A percentile compares a stretch with the other conserved stretches of the same genome.
Evolutionary conservation across 2,888 invertebrate genomes (phyloP).

Genomic region (Hypselothyrea guttata): DNA sequence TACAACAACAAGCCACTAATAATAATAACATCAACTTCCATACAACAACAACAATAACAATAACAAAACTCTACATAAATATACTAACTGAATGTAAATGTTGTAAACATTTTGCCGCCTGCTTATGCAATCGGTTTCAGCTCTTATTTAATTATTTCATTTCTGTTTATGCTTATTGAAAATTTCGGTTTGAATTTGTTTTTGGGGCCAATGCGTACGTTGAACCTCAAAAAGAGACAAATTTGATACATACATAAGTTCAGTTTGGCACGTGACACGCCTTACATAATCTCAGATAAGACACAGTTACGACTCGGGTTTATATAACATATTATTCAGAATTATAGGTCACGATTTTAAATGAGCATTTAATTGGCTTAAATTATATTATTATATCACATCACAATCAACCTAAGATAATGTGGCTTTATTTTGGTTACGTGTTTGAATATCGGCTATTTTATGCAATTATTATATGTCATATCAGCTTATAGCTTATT

Average conservation of each 20-base stretch:
- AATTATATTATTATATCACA: too few relatives aligned
- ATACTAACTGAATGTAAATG: conserved; percentile 46
- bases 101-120: conserved; percentile 22
- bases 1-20: conserved; percentile 15
- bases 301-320: too few relatives aligned
- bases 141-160: conserved; percentile 43
- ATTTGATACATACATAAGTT: background rate
- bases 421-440: too few relatives aligned
- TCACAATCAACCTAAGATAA: too few relatives aligned
- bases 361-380: too few relatives aligned
- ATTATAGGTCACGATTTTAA: background rate
- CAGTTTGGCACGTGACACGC: conserved; percentile 11
- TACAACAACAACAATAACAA: conserved; percentile 9
- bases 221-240: conserved; percentile 29
- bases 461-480: too few relatives aligned
- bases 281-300: conserved; percentile 12
- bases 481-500: too few relatives aligned
- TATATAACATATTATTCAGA: background rate
- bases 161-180: conserved; percentile 14
- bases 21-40: conserved; percentile 18
- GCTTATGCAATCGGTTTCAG: conserved; percentile 36
- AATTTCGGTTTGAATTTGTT: conserved; percentile 26
- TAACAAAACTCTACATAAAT: conserved; percentile 5
- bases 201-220: conserved; percentile 9
- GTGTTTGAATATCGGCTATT: too few relatives aligned